Evolutionary conservation across 1,140 invertebrate genomes (phyloP).

Genomic region (Ectropis grisescens): DNA sequence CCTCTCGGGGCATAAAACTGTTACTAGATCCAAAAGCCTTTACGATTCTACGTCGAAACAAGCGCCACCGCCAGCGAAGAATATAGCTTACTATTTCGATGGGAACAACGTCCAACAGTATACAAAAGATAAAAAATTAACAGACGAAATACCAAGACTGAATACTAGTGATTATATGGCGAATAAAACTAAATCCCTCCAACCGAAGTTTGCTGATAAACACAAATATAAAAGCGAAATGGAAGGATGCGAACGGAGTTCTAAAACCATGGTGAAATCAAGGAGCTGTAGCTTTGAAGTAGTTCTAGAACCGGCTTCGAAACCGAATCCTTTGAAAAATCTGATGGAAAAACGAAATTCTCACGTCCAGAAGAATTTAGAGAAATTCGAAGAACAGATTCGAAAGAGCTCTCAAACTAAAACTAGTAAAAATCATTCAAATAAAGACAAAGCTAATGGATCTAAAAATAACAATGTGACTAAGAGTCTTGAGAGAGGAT

Average conservation of each 20-base stretch:
- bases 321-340: slow-evolving; percentile 56
- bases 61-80: slow-evolving; percentile 45
- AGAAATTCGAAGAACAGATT: slow-evolving; percentile 69
- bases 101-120: slow-evolving; percentile 57
- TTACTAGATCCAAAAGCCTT: slow-evolving; percentile 61
- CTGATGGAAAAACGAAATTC: slow-evolving; percentile 63
- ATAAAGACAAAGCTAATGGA: slow-evolving; percentile 58
- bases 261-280: slow-evolving; percentile 60
- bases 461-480: slow-evolving; percentile 58
- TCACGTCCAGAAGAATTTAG: slow-evolving; percentile 66
- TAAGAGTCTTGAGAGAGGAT: slow-evolving; percentile 70
- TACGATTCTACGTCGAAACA: slow-evolving; percentile 57
- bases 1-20: slow-evolving; percentile 51
- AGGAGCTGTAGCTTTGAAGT: slow-evolving; percentile 70
- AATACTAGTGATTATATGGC: slow-evolving; percentile 69
- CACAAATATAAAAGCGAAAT: slow-evolving; percentile 59
- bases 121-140: slow-evolving; percentile 40
- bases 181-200: slow-evolving; percentile 60
- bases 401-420: slow-evolving; percentile 64
- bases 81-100: slow-evolving; percentile 72
- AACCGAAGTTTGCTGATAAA: slow-evolving; percentile 56
- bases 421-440: slow-evolving; percentile 62
- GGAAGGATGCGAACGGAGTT: slow-evolving; percentile 54
- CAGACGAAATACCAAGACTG: slow-evolving; percentile 70
- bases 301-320: slow-evolving; percentile 58